Evolutionary conservation across 2,888 invertebrate genomes (phyloP), one percentile per base, ranked within the genome.

Genomic region (Thymelicus acteon): DNA sequence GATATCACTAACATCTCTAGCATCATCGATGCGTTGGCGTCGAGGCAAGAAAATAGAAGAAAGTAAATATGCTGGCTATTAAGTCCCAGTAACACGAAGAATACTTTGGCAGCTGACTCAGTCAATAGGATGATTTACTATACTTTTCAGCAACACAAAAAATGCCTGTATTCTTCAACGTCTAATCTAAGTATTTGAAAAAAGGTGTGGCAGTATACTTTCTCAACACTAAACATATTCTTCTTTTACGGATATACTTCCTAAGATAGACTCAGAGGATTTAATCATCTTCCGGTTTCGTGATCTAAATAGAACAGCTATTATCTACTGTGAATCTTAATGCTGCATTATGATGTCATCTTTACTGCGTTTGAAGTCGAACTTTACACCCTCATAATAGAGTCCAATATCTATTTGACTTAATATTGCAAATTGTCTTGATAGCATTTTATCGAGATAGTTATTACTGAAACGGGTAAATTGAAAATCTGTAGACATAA

Each of bases 331-430:
- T 66, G 19, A 61, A 44, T 67, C 40, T 52, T 52, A 61, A 52
- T 60, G 60, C 67, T 68, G 67, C 67, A 68, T 19, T 61, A 61
- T 68, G 61, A 68, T 68, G 49, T 44, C 40, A 54, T 54, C 44
- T 13, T 7, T 31, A 24, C 67, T 40, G 2, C 15, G 49, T 44
- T 67, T 44, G n/a, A 60, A 61, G 52, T 67, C 19, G 24, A 40
- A 61, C 52, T 61, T 52, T 61, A 67, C 15, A 24, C 19, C 39
- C 0, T 1, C 1, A 10, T 31, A 40, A 49, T 67, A 61, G 52
- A 67, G 52, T 39, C 40, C 60, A 44, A 44, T 61, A 31, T 54
- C 0, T 19, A 24, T 8, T n/a, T 13, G 10, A 40, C 0, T 40
- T 10, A 10, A 44, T 58, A 67, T n/a, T 61, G 61, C 60, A 61